Conservation (phyloP, 2,888 invertebrate genomes). For the Archaeoteleia sp. region DNA sequence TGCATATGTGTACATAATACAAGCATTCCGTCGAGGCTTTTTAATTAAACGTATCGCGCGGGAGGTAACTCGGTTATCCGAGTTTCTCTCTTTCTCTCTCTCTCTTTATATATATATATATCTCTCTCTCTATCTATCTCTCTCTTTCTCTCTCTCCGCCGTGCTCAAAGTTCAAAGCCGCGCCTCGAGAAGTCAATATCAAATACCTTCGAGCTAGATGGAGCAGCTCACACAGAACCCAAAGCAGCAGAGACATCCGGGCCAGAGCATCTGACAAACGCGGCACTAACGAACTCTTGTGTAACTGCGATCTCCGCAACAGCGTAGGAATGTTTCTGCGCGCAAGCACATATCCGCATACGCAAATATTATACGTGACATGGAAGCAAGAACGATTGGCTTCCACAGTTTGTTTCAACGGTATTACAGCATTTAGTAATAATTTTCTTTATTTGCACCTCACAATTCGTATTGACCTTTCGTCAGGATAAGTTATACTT, state of each 20-base stretch:
- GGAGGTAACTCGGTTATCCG: conserved; percentile 54
- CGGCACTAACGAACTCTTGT: conserved; percentile 43
- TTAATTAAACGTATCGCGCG: conserved; percentile 65
- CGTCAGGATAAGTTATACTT: too few species aligned
- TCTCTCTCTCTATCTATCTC: too few species aligned
- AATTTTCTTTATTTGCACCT: too few species aligned
- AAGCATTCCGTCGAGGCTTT: conserved; percentile 57
- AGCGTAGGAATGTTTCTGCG: conserved; percentile 37
- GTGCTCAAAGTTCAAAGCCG: conserved; percentile 66
- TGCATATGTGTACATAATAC: conserved; percentile 37
- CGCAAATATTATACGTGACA: conserved; percentile 8
- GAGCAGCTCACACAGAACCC: conserved; percentile 57
- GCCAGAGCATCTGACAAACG: conserved; percentile 59
- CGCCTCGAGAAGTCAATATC: conserved; percentile 74
- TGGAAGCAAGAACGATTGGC: too few species aligned
- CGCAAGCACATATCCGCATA: conserved; percentile 17
- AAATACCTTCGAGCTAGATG: conserved; percentile 73
- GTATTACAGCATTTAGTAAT: too few species aligned
- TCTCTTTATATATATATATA: too few species aligned
- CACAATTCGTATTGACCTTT: too few species aligned
- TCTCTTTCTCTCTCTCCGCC: conserved; percentile 21
- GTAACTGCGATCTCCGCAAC: conserved; percentile 40
- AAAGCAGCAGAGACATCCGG: conserved; percentile 63
- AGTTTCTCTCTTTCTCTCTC: conserved; percentile 20
- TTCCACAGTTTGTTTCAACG: too few species aligned